Base-by-base conservation (phyloP, 2,113 vertebrate genomes). In the Leptosomus discolor region DNA sequence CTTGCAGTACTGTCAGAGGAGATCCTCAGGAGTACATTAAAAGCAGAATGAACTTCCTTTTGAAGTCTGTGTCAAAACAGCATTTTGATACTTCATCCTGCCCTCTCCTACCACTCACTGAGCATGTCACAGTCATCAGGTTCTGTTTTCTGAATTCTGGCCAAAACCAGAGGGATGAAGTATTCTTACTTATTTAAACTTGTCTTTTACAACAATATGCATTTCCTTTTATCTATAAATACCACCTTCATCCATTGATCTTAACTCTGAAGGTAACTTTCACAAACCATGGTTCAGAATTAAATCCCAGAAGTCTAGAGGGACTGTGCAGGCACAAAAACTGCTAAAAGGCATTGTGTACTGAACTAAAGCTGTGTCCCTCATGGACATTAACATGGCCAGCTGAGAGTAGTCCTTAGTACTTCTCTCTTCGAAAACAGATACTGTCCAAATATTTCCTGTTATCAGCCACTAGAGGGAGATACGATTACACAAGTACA, bases 391-490 rank as follows among this genome's bases (percentile, higher is more conserved):
- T 45, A 76, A 17, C 18, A 13, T 12, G 30, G 65, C 12, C 68
- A 64, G 39, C 1, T 41, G 15, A 39, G 36, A 73, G 74, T 50
- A 10, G 16, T 3, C 73, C 63, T 78, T 14, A 70, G 26, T 8
- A 22, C 50, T 22, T 61, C 51, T 37, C 26, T 45, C 43, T 73
- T 78, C 11, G 37, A 20, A 65, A 90, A 2, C 5, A 51, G 45
- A 24, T 15, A 15, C 36, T 61, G 56, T 37, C n/a, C 48, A 53
- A 46, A 8, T 67, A 58, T 30, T 36, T 90, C 50, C 80, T 82
- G 36, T 17, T 64, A 23, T 3, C 37, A 81, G 65, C 79, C 97
- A 96, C 89, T 57, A 96, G 97, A 94, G 95, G 96, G 97, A 82
- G 93, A 48, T 36, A 43, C 0, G 32, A 67, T 79, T 15, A 85